phyloP scores from a whole-genome alignment of 2,888 invertebrate species.

The Caenorhabditis sinica region DNA sequence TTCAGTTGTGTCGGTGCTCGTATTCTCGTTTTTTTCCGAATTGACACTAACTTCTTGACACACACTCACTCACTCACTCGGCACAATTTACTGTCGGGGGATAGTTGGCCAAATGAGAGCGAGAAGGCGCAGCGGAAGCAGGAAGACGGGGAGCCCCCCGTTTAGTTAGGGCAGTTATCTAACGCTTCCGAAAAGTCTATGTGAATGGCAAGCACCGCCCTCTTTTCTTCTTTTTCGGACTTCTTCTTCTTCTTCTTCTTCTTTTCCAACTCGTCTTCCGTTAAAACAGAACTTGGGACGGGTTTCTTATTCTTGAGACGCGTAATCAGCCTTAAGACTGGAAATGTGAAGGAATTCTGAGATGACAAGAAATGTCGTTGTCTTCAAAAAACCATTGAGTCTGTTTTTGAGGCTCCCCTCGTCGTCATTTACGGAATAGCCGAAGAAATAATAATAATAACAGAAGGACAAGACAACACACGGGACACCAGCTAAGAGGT shows the following conservation, averaged over 20 bases:
- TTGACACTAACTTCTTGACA: constrained; percentile 10
- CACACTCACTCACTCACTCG: not conserved
- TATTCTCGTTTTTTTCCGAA: too few species aligned
- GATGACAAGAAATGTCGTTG: not conserved
- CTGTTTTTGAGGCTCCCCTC: constrained; percentile 21
- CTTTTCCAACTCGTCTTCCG: constrained; percentile 8
- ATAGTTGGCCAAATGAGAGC: constrained; percentile 47
- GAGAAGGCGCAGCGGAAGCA: constrained; percentile 50
- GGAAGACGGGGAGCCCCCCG: constrained; percentile 50
- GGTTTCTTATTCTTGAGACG: not conserved
- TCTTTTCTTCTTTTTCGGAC: constrained; percentile 18
- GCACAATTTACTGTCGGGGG: constrained; percentile 46
- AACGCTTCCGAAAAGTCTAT: constrained; percentile 61
- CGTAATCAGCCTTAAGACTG: constrained; percentile 46
- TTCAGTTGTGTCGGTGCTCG: too few species aligned
- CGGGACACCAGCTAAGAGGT: constrained; percentile 49
- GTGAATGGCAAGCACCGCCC: constrained; percentile 59
- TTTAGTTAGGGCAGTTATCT: constrained; percentile 70
- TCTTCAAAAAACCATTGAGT: not conserved
- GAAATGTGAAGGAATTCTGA: not conserved
- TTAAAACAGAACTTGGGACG: constrained; percentile 30
- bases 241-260: constrained; percentile 2
- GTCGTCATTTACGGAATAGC: constrained; percentile 26
- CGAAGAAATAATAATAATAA: constrained; percentile 31
- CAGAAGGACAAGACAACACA: constrained; percentile 43